A percentile compares a stretch with the other conserved stretches of the same genome.
phyloP scores from a whole-genome alignment of 2,113 vertebrate genomes.

The Myiagra hebetior region DNA sequence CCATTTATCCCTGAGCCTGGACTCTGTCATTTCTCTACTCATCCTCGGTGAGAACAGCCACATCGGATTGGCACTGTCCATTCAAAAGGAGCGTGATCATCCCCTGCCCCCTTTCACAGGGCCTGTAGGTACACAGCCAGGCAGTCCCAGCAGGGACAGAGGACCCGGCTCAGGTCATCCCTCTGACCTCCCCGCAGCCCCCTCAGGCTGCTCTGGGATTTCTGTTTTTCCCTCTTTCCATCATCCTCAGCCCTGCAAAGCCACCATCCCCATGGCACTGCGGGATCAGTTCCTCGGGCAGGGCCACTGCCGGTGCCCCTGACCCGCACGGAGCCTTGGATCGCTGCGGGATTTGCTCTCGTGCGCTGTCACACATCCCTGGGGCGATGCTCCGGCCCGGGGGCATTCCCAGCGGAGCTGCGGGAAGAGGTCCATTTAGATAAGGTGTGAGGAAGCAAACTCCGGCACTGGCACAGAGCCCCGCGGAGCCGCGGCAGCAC shows the following conservation, averaged over 20 bases:
- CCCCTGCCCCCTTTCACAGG: not conserved
- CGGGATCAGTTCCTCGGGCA: rapidly evolving
- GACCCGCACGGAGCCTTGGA: rapidly evolving
- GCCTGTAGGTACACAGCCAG: rapidly evolving
- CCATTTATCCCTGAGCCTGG: too few species aligned
- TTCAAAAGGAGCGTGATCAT: rapidly evolving
- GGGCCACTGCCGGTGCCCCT: rapidly evolving
- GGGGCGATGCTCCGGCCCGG: not conserved
- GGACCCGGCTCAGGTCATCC: not conserved
- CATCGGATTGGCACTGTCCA: rapidly evolving
- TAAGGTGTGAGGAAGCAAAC: rapidly evolving
- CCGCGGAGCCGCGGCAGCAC: not conserved
- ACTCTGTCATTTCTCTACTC: too few species aligned
- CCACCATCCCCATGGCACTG: rapidly evolving
- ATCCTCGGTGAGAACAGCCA: too few species aligned
- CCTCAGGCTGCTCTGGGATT: rapidly evolving
- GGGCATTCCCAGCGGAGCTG: rapidly evolving
- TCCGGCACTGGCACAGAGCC: not conserved
- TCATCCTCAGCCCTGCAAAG: not conserved
- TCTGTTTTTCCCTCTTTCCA: not conserved
- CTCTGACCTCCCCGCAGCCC: rapidly evolving
- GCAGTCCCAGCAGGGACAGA: not conserved
- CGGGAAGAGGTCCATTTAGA: rapidly evolving
- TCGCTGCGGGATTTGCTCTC: not conserved
- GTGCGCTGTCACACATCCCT: rapidly evolving